A percentile compares a stretch with the other conserved stretches of the same genome.
These are phyloP conservation scores for Pogonus chalceus DNA, from an alignment of 1,140 invertebrate genomes.

Conservation along the genomic window DNA sequence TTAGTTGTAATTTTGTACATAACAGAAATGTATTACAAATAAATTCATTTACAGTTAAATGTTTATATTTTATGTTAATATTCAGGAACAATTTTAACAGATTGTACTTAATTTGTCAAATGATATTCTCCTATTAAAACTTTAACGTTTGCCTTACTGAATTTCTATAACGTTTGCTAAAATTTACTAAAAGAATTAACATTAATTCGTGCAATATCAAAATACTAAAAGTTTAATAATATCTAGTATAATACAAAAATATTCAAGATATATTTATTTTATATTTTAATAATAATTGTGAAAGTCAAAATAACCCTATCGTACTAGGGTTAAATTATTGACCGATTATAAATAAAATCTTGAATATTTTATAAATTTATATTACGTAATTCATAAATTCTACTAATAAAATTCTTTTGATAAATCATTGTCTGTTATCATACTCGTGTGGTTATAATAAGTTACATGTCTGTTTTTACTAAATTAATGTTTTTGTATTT, in stretches of 20 bases:
- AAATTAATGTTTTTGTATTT: conserved; percentile 1
- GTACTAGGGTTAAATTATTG: too few species aligned
- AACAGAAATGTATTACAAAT: conserved; percentile 1
- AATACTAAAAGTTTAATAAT: background rate
- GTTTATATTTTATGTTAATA: conserved; percentile 1
- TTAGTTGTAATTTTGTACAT: background rate
- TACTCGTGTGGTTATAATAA: background rate
- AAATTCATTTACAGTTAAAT: background rate
- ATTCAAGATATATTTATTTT: background rate
- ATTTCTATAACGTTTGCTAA: background rate
- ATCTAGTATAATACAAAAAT: background rate
- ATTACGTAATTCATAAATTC: background rate
- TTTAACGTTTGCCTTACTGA: background rate
- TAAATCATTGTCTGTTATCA: conserved; percentile 3
- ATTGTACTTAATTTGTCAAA: conserved; percentile 7
- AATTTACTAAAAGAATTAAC: conserved; percentile 8
- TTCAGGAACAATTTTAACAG: background rate
- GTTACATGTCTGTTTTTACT: conserved; percentile 1
- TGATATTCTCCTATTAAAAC: background rate
- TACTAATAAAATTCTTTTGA: conserved; percentile 6
- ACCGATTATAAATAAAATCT: too few species aligned
- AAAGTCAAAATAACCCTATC: too few species aligned
- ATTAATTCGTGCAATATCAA: conserved; percentile 6
- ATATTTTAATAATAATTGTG: too few species aligned
- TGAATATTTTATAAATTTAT: background rate